These are phyloP conservation scores for Herminia tarsipennalis DNA, from an alignment of 2,888 invertebrate species.

Conservation along the genomic window DNA sequence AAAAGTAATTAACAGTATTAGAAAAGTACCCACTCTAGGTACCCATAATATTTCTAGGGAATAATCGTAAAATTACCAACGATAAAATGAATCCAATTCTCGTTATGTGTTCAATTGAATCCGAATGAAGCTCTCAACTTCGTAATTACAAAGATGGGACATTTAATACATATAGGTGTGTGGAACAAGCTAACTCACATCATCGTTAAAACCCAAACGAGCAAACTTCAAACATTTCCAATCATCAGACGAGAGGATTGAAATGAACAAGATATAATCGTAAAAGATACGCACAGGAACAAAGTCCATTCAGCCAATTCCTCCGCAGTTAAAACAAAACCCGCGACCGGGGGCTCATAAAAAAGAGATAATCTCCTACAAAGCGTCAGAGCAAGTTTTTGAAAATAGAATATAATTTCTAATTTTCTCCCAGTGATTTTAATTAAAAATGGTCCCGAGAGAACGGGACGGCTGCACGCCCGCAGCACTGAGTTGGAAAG, in stretches of 20 bases:
- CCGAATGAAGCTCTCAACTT: not conserved
- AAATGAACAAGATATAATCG: constrained; percentile 76
- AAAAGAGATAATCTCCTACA: constrained; percentile 84
- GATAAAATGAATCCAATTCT: not conserved
- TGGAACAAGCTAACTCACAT: constrained; percentile 14
- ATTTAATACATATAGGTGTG: constrained; percentile 25
- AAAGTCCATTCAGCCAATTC: constrained; percentile 80
- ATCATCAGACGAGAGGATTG: constrained; percentile 65
- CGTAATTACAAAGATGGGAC: constrained; percentile 23
- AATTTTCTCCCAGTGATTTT: constrained; percentile 85
- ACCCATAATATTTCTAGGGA: too few species aligned
- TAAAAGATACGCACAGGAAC: constrained; percentile 66
- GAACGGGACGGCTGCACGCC: constrained; percentile 69
- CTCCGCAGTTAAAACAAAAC: constrained; percentile 78
- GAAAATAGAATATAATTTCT: constrained; percentile 86
- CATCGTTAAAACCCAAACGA: constrained; percentile 43
- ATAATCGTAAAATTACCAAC: not conserved
- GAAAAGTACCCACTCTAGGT: too few species aligned
- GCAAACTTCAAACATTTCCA: constrained; percentile 62
- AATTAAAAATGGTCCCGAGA: constrained; percentile 84
- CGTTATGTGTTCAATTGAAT: constrained; percentile 1
- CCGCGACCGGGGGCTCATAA: constrained; percentile 82
- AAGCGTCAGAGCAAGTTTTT: constrained; percentile 84
- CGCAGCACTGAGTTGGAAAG: constrained; percentile 65
- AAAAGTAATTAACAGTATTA: too few species aligned